Evolutionary conservation across 2,888 invertebrate species (phyloP).

Genomic region (Dorcus hopei): DNA sequence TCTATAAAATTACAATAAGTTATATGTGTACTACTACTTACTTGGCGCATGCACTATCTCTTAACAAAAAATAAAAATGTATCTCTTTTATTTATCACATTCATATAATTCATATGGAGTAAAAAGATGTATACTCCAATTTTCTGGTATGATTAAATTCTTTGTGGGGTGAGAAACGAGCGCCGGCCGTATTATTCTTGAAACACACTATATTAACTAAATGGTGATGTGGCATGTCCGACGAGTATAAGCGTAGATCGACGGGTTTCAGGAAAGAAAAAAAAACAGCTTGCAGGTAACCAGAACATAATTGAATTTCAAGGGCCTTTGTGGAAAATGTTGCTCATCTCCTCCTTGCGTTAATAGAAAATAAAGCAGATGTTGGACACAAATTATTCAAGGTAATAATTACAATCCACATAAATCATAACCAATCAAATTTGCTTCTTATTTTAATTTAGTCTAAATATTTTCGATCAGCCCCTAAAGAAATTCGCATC

Average conservation of each 20-base stretch:
- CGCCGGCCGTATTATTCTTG: slow-evolving; percentile 25
- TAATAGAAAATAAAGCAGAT: slow-evolving; percentile 21
- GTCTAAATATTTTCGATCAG: no score
- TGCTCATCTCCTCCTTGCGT: slow-evolving; percentile 8
- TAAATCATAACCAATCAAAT: neutral
- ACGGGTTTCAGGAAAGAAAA: slow-evolving; percentile 14
- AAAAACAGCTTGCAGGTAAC: slow-evolving; percentile 14
- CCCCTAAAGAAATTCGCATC: no score
- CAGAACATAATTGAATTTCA: slow-evolving; percentile 28
- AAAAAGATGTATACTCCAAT: slow-evolving; percentile 29
- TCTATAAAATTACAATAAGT: slow-evolving; percentile 52
- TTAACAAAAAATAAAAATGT: slow-evolving; percentile 1
- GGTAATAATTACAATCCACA: no score
- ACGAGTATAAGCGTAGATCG: slow-evolving; percentile 25
- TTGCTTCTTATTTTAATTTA: no score
- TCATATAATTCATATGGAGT: slow-evolving; percentile 10
- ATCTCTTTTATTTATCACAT: neutral
- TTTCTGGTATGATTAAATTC: slow-evolving; percentile 28
- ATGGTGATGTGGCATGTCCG: slow-evolving; percentile 33
- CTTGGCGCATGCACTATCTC: slow-evolving; percentile 3
- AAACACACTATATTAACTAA: slow-evolving; percentile 29
- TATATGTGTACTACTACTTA: slow-evolving; percentile 31
- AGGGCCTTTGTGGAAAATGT: slow-evolving; percentile 15
- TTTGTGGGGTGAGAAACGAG: slow-evolving; percentile 28
- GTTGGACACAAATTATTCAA: slow-evolving; percentile 1